A percentile compares a stretch with the other conserved stretches of the same genome.
phyloP scores from a whole-genome alignment of 1,140 invertebrate genomes.

The Steinernema feltiae region DNA sequence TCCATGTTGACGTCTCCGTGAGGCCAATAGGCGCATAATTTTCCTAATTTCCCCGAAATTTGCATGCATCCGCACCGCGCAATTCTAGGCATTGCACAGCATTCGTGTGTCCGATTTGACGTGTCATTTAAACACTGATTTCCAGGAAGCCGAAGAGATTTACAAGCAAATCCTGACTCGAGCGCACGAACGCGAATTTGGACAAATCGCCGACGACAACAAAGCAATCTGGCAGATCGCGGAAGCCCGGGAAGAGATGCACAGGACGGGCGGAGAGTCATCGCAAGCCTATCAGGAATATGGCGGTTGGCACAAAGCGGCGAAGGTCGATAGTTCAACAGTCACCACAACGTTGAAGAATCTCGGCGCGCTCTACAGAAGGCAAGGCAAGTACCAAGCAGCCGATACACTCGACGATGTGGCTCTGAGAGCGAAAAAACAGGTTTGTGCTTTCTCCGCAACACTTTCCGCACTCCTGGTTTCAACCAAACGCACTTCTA shows the following conservation, averaged over 20 bases:
- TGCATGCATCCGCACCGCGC: neutral
- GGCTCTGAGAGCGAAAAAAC: constrained; percentile 82
- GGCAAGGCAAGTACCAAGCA: constrained; percentile 96
- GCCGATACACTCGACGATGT: constrained; percentile 97
- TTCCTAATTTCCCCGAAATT: too few relatives aligned
- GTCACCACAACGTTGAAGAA: constrained; percentile 95
- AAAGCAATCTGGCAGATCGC: constrained; percentile 99
- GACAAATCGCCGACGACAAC: constrained; percentile 74
- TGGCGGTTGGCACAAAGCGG: constrained; percentile 93
- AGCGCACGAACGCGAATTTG: constrained; percentile 94
- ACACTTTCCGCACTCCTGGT: neutral
- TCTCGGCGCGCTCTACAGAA: constrained; percentile 86
- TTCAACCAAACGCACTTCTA: neutral
- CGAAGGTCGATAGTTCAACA: constrained; percentile 91
- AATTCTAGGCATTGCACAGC: neutral
- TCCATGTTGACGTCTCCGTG: too few relatives aligned
- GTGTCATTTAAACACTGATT: neutral
- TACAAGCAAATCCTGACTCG: constrained; percentile 92
- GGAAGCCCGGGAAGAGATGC: constrained; percentile 68
- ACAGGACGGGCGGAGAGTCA: constrained; percentile 78
- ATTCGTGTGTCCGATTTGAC: too few relatives aligned
- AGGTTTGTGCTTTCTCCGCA: constrained; percentile 62
- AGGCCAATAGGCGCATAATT: too few relatives aligned
- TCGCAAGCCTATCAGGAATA: constrained; percentile 74
- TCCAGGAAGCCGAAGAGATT: constrained; percentile 80